phyloP scores from a whole-genome alignment of 1,140 invertebrate species.

The Rhynchophorus ferrugineus region DNA sequence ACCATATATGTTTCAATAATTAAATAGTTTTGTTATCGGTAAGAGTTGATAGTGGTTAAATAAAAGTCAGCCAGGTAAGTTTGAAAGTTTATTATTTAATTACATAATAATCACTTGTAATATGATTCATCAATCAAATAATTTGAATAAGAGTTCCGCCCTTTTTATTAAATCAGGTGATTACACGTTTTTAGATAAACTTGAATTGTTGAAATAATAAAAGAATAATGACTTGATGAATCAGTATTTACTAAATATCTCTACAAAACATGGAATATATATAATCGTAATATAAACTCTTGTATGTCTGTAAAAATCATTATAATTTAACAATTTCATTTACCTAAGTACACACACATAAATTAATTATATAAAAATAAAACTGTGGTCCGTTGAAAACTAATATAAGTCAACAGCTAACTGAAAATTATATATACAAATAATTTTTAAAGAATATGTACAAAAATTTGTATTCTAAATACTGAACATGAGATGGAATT shows the following conservation, averaged over 20 bases:
- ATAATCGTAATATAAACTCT: constrained; percentile 40
- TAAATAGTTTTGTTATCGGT: too few species aligned
- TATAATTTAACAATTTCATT: constrained; percentile 39
- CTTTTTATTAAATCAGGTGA: too few species aligned
- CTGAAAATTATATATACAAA: constrained; percentile 8
- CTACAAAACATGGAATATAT: constrained; percentile 42
- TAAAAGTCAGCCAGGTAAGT: background rate
- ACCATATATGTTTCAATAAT: too few species aligned
- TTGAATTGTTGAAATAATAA: too few species aligned
- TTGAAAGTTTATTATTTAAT: background rate
- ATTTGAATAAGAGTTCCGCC: too few species aligned
- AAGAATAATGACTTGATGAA: background rate
- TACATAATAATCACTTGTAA: background rate
- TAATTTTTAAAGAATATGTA: constrained; percentile 10
- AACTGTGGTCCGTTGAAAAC: constrained; percentile 21
- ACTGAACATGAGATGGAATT: constrained; percentile 18
- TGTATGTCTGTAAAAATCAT: constrained; percentile 37
- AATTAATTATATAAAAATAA: constrained; percentile 31
- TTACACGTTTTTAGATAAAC: too few species aligned
- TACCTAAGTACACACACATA: constrained; percentile 37
- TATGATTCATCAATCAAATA: background rate
- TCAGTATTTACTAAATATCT: constrained; percentile 27
- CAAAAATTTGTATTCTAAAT: constrained; percentile 13
- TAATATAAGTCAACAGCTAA: constrained; percentile 20
- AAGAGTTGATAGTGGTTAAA: background rate